Evolutionary conservation across 2,113 vertebrate genomes (phyloP).

Genomic region (Bambusicola thoracicus): DNA sequence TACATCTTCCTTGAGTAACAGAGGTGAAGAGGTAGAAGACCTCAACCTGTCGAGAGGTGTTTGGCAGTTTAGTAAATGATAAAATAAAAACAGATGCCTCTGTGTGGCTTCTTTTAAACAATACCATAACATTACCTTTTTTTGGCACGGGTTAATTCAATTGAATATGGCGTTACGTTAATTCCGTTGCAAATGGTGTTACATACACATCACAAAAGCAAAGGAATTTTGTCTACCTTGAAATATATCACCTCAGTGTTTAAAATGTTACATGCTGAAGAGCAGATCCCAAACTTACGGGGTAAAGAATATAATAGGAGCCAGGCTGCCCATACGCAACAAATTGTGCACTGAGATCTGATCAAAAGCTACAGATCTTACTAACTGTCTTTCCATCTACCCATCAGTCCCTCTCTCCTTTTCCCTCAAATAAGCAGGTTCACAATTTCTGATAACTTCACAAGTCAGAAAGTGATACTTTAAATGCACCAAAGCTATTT

Average conservation of each 20-base stretch:
- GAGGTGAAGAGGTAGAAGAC: not conserved
- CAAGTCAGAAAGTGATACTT: not conserved
- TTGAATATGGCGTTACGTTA: not conserved
- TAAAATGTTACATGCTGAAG: not conserved
- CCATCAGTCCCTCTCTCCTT: not conserved
- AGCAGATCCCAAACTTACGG: not conserved
- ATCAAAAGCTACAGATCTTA: not conserved
- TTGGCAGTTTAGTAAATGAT: not conserved
- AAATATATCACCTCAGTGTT: not conserved
- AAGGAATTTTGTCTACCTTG: not conserved
- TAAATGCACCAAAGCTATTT: not conserved
- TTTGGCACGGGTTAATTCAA: not conserved
- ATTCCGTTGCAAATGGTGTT: too few species aligned
- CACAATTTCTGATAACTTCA: not conserved
- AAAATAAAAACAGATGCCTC: not conserved
- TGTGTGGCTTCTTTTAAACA: not conserved
- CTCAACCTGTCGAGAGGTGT: too few species aligned
- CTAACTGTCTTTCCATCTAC: not conserved
- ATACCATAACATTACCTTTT: not conserved
- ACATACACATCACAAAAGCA: not conserved
- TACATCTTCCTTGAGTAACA: not conserved
- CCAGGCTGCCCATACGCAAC: not conserved
- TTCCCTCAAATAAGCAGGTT: accelerated
- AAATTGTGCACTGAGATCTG: not conserved
- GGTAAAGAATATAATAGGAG: accelerated